Evolutionary conservation across 2,888 invertebrate genomes (phyloP).

Genomic region (Crepidodera aurea): DNA sequence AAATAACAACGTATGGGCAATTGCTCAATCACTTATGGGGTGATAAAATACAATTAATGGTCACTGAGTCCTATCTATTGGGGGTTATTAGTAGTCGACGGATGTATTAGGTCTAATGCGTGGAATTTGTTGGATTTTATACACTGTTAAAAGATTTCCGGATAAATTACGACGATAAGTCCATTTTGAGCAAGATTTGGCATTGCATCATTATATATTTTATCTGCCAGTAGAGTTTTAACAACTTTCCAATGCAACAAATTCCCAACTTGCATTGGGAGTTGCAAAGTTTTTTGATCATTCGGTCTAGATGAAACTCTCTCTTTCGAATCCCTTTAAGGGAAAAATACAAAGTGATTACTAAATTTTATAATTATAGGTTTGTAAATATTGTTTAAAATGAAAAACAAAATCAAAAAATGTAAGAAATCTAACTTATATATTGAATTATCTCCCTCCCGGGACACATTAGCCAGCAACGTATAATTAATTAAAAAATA

Average conservation of each 20-base stretch:
- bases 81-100: slow-evolving; percentile 3
- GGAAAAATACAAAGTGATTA: too few relatives aligned
- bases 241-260: too few relatives aligned
- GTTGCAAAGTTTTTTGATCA: background rate
- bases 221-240: too few relatives aligned
- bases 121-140: background rate
- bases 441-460: background rate
- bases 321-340: too few relatives aligned
- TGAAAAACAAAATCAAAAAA: background rate
- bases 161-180: too few relatives aligned
- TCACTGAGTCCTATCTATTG: slow-evolving; percentile 8
- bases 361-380: too few relatives aligned
- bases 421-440: background rate
- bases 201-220: too few relatives aligned
- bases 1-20: slow-evolving; percentile 36
- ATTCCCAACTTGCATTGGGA: too few relatives aligned
- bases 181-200: too few relatives aligned
- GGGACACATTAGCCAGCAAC: slow-evolving; percentile 1
- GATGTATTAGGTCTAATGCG: background rate
- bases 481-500: slow-evolving; percentile 17
- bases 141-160: too few relatives aligned
- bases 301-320: background rate
- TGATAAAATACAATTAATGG: slow-evolving; percentile 34
- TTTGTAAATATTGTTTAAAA: too few relatives aligned
- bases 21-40: slow-evolving; percentile 38